Base-by-base conservation (phyloP, 1,140 invertebrate species). In the Papilio glaucus region DNA sequence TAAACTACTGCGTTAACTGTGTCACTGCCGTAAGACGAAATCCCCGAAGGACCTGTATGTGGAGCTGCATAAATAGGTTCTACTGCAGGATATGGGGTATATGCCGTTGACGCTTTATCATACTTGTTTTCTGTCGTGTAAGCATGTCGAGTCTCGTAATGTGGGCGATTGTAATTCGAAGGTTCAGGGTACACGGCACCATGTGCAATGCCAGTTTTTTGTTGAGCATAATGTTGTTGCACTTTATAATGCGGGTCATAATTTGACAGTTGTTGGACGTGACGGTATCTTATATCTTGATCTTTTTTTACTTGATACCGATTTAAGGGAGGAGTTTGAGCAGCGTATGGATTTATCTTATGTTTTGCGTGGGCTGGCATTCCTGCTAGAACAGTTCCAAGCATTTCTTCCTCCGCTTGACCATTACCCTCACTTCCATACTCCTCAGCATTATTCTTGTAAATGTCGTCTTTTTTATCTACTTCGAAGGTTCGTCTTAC, bases 381-480 rank as follows among this genome's bases (percentile, higher is more conserved):
- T n/a, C 96, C 96, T 63, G 96, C 95, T 18, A 96, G 93, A 1
- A 96, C 95, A 84, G 96, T 96, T 3, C 95, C 95, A 26, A 96
- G 93, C 71, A 96, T 95, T 84, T 96, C 96, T 86, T 96, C 96
- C 88, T 97, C 96, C 9, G 94, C 94, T 83, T 96, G 95, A 1
- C 95, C 95, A 77, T 94, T 94, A 1, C 95, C 95, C 63, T 94
- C 95, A 73, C 81, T 89, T 18, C 93, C 94, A 73, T 96, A 96
- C 74, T 95, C 94, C 75, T 95, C 94, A 7, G 94, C 87, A 82
- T 96, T 95, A 78, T 96, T 95, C 76, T 94, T 95, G 72, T 95
- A 94, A 57, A 95, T 92, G 80, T 96, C 95, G 81, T 95, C 94
- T 84, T 94, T 94, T 76, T 94, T 91, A 69, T 95, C 94, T 13